A percentile compares a stretch with the other conserved stretches of the same genome.
phyloP scores from a whole-genome alignment of 2,797 vertebrate genomes.

The Schizopygopsis malacanthus region DNA sequence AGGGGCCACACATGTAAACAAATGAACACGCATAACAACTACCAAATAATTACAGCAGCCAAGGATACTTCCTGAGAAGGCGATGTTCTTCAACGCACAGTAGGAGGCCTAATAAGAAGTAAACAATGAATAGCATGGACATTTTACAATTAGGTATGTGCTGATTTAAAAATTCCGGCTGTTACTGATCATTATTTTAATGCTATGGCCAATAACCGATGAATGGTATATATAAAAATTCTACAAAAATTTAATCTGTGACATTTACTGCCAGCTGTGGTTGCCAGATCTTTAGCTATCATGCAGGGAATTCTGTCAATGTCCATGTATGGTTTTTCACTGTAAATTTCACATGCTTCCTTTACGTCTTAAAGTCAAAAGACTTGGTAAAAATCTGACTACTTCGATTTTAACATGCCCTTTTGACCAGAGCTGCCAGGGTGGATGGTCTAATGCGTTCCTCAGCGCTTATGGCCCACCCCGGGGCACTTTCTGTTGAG shows the following conservation, averaged over 20 bases:
- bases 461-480: constrained; percentile 42
- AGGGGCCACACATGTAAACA: constrained; percentile 48
- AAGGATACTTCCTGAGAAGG: neutral
- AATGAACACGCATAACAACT: constrained; percentile 6
- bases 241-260: too few relatives aligned
- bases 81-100: neutral
- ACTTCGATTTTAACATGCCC: constrained; percentile 74
- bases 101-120: neutral
- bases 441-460: constrained; percentile 63
- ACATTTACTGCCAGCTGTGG: neutral
- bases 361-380: constrained; percentile 44
- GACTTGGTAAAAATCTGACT: constrained; percentile 62
- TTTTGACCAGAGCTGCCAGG: constrained; percentile 55
- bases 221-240: neutral
- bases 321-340: neutral
- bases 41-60: constrained; percentile 30
- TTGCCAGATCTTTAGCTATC: neutral
- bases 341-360: neutral
- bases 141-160: neutral
- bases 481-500: constrained; percentile 64
- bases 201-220: neutral
- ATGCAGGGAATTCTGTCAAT: neutral
- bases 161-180: neutral
- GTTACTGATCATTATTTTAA: neutral
- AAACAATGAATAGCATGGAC: neutral